Conservation (phyloP, 2,113 vertebrate genomes). For the Rhineura floridana region DNA sequence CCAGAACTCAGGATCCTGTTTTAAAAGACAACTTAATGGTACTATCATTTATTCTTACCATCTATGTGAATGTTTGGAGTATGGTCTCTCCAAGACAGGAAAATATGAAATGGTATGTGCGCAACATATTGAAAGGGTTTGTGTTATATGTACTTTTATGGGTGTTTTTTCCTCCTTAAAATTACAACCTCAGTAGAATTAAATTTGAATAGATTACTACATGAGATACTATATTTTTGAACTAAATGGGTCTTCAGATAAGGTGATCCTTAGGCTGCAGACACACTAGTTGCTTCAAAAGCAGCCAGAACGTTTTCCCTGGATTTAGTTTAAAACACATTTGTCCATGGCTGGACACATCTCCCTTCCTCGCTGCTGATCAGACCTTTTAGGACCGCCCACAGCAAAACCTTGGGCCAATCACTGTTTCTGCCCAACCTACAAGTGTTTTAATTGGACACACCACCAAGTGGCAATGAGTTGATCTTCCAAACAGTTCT, state of each 20-base stretch:
- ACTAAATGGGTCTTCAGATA: background rate
- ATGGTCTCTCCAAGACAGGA: background rate
- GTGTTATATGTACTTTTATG: background rate
- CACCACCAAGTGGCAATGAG: no score
- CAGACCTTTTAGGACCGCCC: no score
- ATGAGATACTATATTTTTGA: background rate
- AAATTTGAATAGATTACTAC: background rate
- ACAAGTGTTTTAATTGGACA: no score
- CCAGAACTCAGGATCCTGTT: background rate
- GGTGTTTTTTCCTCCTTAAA: background rate
- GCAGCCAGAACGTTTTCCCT: no score
- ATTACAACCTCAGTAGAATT: background rate
- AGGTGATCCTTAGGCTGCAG: no score
- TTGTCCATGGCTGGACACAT: no score
- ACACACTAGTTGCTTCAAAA: no score
- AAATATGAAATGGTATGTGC: background rate
- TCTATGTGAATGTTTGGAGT: background rate
- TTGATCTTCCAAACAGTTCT: no score
- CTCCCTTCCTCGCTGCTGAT: no score
- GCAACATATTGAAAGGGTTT: background rate
- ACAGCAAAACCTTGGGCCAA: no score
- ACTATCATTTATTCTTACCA: background rate
- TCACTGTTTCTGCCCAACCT: no score
- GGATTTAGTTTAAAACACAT: no score
- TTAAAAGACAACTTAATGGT: slow-evolving; percentile 1